Conservation (phyloP, 64 coral and sea anemone species). For the Stylophora pistillata region DNA sequence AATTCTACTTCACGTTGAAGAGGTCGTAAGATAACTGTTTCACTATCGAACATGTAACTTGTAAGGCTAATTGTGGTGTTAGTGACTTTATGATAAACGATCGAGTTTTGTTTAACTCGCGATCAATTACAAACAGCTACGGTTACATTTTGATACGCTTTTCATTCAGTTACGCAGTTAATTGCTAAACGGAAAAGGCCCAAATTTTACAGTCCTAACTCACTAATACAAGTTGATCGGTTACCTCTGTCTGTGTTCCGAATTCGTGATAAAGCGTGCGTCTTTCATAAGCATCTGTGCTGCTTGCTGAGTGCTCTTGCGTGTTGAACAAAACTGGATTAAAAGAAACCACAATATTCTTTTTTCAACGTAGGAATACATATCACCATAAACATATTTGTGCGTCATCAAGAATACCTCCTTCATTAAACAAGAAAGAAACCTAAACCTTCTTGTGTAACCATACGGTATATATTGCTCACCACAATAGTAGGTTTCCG, state of each 20-base stretch:
- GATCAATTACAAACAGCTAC: too few species aligned
- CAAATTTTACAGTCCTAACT: background rate
- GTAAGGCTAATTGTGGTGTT: too few species aligned
- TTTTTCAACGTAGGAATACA: background rate
- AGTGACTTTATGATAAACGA: too few species aligned
- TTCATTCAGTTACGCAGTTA: too few species aligned
- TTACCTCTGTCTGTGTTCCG: slow-evolving; percentile 98
- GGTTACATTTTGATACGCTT: too few species aligned
- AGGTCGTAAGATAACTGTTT: too few species aligned
- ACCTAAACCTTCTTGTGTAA: background rate
- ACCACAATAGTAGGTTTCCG: slow-evolving; percentile 97
- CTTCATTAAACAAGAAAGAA: background rate
- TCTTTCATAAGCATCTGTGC: slow-evolving; percentile 83
- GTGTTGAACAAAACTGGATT: slow-evolving; percentile 90
- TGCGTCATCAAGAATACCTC: background rate
- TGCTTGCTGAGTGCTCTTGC: slow-evolving; percentile 94
- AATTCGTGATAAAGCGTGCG: slow-evolving; percentile 94
- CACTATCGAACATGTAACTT: too few species aligned
- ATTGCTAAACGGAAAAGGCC: too few species aligned
- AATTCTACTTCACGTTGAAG: too few species aligned
- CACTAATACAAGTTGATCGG: background rate
- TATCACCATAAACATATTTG: too few species aligned
- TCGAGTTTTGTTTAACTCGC: too few species aligned
- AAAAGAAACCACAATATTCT: background rate
- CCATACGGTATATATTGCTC: background rate